Conservation (phyloP, 1,140 invertebrate genomes). For the Heterodera carotae region DNA sequence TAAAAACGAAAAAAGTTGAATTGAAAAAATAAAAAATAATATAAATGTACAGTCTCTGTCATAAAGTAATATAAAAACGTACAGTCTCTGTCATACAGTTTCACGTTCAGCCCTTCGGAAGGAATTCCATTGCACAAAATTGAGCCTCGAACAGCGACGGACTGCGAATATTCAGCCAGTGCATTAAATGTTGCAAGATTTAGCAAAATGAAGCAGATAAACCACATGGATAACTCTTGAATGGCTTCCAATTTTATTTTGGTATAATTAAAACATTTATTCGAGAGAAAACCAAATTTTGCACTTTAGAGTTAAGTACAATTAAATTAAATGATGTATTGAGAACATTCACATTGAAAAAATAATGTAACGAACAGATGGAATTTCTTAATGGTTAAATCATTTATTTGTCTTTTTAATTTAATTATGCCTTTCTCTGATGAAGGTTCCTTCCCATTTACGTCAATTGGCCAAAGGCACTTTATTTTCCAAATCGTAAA, state of each 20-base stretch:
- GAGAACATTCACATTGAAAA: neutral
- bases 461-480: neutral
- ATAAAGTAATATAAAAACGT: neutral
- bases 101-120: neutral
- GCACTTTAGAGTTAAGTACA: no score
- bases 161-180: neutral
- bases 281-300: no score
- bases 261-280: no score
- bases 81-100: neutral
- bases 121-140: neutral
- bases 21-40: neutral
- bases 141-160: neutral
- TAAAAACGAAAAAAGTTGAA: no score
- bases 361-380: neutral
- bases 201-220: neutral
- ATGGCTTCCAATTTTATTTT: no score
- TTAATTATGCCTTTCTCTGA: neutral
- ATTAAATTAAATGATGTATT: no score
- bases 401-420: neutral
- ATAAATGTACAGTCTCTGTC: neutral
- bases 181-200: neutral
- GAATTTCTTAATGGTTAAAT: neutral
- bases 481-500: no score
- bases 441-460: neutral
- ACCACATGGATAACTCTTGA: no score